phyloP scores from a whole-genome alignment of 2,113 vertebrate genomes.

The Beaufortia kweichowensis region DNA sequence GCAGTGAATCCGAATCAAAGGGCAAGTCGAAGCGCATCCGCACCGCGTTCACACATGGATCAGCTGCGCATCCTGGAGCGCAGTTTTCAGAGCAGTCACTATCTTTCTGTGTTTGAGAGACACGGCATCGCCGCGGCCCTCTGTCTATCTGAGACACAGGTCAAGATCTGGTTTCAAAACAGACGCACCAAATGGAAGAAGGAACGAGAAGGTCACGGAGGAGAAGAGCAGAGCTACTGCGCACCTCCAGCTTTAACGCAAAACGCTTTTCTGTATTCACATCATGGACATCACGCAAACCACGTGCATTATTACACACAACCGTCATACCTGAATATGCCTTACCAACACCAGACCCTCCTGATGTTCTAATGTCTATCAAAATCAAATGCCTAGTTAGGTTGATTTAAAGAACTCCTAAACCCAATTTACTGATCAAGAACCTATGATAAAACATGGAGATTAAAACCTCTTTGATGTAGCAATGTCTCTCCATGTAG shows the following conservation, averaged over 20 bases:
- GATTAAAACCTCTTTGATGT: too few relatives aligned
- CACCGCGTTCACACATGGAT: constrained; percentile 71
- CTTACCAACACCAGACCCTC: constrained; percentile 28
- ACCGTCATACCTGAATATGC: not conserved
- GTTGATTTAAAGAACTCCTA: not conserved
- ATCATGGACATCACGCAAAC: constrained; percentile 17
- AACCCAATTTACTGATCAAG: not conserved
- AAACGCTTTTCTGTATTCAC: not conserved
- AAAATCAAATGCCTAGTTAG: not conserved
- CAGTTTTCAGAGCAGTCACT: constrained; percentile 72
- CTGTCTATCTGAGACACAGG: constrained; percentile 74
- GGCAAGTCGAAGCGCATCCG: constrained; percentile 67
- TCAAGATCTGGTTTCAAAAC: constrained; percentile 83
- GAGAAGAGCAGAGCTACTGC: constrained; percentile 28
- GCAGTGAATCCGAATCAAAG: not conserved
- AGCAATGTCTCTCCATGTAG: too few relatives aligned
- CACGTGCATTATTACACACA: constrained; percentile 26
- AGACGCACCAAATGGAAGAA: constrained; percentile 80
- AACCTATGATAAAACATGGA: too few relatives aligned
- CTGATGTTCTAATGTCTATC: constrained; percentile 26
- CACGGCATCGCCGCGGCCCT: constrained; percentile 67
- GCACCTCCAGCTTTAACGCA: not conserved
- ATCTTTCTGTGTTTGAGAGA: constrained; percentile 75
- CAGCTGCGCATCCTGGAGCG: constrained; percentile 73
- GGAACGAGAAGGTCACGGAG: constrained; percentile 59